Evolutionary conservation across 2,113 vertebrate genomes (phyloP).

Genomic region (Xenopus borealis): DNA sequence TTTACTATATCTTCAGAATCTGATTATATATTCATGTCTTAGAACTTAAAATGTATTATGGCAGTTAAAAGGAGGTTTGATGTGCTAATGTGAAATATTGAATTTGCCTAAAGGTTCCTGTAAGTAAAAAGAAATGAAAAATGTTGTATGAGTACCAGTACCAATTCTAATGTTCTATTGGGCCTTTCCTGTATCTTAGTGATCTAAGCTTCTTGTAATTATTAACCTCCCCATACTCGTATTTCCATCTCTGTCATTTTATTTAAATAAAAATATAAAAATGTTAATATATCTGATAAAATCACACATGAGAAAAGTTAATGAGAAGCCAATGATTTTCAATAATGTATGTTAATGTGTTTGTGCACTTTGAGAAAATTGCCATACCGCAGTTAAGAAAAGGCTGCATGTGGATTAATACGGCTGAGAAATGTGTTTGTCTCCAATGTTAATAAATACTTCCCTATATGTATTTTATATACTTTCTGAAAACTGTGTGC

Average conservation of each 20-base stretch:
- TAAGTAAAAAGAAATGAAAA: constrained; percentile 39
- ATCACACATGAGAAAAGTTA: background rate
- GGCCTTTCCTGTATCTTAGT: constrained; percentile 8
- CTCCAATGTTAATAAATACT: no score
- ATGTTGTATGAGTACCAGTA: constrained; percentile 35
- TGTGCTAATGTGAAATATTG: constrained; percentile 29
- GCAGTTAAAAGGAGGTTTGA: constrained; percentile 10
- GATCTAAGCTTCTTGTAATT: constrained; percentile 11
- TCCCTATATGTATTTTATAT: no score
- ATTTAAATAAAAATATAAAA: constrained; percentile 6
- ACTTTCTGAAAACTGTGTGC: no score
- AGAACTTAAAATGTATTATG: constrained; percentile 1
- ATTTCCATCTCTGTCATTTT: constrained; percentile 1
- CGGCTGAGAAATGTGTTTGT: no score
- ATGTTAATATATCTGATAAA: constrained; percentile 15
- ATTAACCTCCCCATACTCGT: constrained; percentile 8
- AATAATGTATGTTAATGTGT: no score
- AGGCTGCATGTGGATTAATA: no score
- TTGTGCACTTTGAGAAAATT: no score
- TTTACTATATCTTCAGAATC: constrained; percentile 33
- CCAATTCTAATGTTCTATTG: constrained; percentile 25
- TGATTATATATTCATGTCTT: constrained; percentile 34
- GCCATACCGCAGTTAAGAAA: no score
- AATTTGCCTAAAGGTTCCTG: constrained; percentile 7
- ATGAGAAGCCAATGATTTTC: background rate